Conservation (phyloP, 2,797 vertebrate genomes). For the Schizopygopsis malacanthus region DNA sequence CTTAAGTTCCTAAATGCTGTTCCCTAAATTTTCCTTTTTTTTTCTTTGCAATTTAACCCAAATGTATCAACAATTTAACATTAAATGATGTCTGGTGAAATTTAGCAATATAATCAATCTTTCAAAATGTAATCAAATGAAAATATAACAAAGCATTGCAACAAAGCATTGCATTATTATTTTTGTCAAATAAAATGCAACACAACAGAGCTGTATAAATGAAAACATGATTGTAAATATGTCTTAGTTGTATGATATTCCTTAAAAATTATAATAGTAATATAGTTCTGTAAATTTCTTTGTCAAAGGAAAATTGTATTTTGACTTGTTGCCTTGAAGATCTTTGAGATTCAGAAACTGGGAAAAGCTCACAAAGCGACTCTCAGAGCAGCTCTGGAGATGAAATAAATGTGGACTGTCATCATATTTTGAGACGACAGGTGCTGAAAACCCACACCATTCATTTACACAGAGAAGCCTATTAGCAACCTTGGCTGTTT, state of each 20-base stretch:
- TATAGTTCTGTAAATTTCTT: not conserved
- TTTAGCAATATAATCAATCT: not conserved
- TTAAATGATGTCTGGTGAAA: not conserved
- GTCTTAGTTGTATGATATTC: not conserved
- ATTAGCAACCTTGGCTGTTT: not conserved
- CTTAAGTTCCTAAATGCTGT: not conserved
- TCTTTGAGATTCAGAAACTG: not conserved
- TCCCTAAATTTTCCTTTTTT: not conserved
- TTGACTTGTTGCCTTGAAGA: not conserved
- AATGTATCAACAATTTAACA: not conserved
- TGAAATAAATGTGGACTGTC: not conserved
- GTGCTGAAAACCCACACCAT: not conserved
- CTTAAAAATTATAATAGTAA: not conserved
- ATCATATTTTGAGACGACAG: not conserved
- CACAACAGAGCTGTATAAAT: not conserved
- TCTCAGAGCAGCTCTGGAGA: not conserved
- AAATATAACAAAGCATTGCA: not conserved
- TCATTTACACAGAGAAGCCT: not conserved
- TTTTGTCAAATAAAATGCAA: not conserved
- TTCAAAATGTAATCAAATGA: not conserved
- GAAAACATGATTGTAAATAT: not conserved
- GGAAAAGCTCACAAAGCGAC: not conserved
- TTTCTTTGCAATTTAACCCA: not conserved
- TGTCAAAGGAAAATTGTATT: not conserved
- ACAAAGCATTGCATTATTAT: not conserved